phyloP scores from a whole-genome alignment of 2,113 vertebrate species.

The Lutjanus erythropterus region DNA sequence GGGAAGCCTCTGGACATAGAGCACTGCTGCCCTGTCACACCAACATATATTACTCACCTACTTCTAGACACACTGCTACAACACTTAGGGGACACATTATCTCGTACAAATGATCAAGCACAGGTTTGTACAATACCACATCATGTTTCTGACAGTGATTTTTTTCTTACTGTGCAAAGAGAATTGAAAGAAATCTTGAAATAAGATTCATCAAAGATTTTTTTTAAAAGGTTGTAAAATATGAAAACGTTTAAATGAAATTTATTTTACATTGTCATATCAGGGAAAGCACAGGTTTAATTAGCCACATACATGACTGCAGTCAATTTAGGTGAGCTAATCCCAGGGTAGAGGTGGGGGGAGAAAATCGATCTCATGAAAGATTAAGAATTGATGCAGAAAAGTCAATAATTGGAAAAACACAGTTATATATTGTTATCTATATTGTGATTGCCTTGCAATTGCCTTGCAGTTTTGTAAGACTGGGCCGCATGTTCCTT shows the following conservation, averaged over 20 bases:
- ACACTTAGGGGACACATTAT: slow-evolving; percentile 25
- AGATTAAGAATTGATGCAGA: no score
- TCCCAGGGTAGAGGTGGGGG: no score
- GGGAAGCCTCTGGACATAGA: slow-evolving; percentile 50
- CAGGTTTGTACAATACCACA: neutral
- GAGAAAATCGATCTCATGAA: no score
- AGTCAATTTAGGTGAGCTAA: neutral
- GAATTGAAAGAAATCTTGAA: neutral
- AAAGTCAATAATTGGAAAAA: no score
- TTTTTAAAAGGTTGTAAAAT: neutral
- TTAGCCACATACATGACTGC: neutral
- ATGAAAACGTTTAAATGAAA: neutral
- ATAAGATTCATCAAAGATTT: neutral
- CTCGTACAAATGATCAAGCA: neutral
- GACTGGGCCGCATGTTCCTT: no score
- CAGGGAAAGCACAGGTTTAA: neutral
- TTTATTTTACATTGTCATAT: neutral
- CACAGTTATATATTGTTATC: no score
- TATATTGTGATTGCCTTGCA: no score
- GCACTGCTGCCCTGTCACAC: slow-evolving; percentile 33
- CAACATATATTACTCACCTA: slow-evolving; percentile 42
- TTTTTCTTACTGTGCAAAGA: neutral
- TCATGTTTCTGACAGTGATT: neutral
- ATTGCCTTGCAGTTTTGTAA: no score
- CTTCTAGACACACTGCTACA: slow-evolving; percentile 17